phyloP scores from a whole-genome alignment of 2,797 vertebrate species.

The Galaxias olidus region DNA sequence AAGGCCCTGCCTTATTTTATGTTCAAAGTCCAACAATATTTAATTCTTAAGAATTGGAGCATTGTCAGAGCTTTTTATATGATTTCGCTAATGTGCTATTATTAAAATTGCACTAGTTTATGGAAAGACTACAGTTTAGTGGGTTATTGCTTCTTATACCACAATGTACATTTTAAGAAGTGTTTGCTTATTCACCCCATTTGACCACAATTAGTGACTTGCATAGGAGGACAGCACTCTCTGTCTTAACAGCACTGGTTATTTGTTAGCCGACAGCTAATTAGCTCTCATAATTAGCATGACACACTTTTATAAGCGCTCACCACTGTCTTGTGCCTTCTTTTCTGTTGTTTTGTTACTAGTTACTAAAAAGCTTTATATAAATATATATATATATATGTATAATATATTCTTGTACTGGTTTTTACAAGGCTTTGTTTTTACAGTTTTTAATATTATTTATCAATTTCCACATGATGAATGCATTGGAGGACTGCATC shows the following conservation, averaged over 20 bases:
- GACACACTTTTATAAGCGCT: conserved; percentile 19
- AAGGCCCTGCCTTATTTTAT: too few relatives aligned
- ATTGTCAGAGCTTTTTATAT: neutral
- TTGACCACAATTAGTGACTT: conserved; percentile 12
- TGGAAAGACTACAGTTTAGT: conserved; percentile 74
- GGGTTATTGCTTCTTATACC: conserved; percentile 74
- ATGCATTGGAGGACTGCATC: too few relatives aligned
- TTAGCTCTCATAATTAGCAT: too few relatives aligned
- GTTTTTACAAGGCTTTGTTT: too few relatives aligned
- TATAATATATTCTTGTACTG: neutral
- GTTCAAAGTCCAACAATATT: too few relatives aligned
- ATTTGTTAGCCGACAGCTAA: too few relatives aligned
- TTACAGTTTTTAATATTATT: too few relatives aligned
- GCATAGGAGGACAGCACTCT: neutral
- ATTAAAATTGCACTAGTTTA: conserved; percentile 69
- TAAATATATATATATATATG: conserved; percentile 45
- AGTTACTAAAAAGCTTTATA: conserved; percentile 49
- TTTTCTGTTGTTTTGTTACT: conserved; percentile 60
- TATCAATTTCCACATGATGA: too few relatives aligned
- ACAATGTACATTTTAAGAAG: conserved; percentile 76
- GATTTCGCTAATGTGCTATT: conserved; percentile 56
- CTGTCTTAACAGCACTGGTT: conserved; percentile 18
- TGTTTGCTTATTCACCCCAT: conserved; percentile 50
- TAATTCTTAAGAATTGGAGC: too few relatives aligned
- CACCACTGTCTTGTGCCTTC: conserved; percentile 77